A percentile compares a stretch with the other conserved stretches of the same genome.
Conservation (phyloP, 1,140 invertebrate species). For the Lepeophtheirus salmonis region DNA sequence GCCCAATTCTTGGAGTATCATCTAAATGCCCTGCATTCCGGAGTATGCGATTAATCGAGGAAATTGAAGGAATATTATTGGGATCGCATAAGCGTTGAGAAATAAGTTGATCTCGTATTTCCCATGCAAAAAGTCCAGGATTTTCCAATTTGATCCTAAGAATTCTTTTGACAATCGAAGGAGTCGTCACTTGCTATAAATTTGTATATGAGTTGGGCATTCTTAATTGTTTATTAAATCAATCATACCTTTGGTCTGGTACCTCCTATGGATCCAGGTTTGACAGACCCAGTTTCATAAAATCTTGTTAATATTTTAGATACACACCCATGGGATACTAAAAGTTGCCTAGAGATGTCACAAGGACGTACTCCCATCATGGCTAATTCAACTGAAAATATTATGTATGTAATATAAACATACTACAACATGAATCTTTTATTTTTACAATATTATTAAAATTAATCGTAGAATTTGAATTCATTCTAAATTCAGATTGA, state of each 20-base stretch:
- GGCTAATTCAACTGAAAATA: conserved; percentile 54
- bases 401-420: not conserved
- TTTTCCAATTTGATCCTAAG: conserved; percentile 74
- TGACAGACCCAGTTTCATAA: conserved; percentile 79
- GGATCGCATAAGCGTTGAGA: conserved; percentile 58
- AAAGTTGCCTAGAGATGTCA: conserved; percentile 76
- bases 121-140: conserved; percentile 79
- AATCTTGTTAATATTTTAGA: conserved; percentile 89
- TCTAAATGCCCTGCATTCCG: conserved; percentile 36
- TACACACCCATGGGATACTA: conserved; percentile 79
- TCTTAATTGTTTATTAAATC: not conserved
- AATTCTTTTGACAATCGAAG: conserved; percentile 76
- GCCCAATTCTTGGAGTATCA: not conserved
- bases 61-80: conserved; percentile 58
- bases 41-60: conserved; percentile 81
- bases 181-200: conserved; percentile 58
- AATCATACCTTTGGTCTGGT: conserved; percentile 14
- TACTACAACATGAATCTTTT: not conserved
- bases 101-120: conserved; percentile 59
- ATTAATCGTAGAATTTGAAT: not conserved
- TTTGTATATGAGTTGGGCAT: not conserved
- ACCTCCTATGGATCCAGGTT: conserved; percentile 58
- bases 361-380: conserved; percentile 73
- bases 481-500: not conserved
- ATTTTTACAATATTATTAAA: not conserved